phyloP scores from a whole-genome alignment of 2,797 vertebrate species.

The Heterohyrax brucei region DNA sequence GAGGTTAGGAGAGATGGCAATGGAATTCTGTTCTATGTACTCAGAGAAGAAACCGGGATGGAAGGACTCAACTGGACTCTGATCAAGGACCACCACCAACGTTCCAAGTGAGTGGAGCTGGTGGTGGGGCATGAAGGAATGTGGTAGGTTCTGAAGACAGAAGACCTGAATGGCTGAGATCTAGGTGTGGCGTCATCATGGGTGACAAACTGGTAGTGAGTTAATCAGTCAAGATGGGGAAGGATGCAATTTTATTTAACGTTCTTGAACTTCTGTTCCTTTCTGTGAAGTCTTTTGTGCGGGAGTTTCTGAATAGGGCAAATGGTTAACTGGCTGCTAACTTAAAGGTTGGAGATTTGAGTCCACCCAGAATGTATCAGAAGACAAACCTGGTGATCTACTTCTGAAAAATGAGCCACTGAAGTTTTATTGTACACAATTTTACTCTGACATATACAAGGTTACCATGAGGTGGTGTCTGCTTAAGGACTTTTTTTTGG shows the following conservation, averaged over 20 bases:
- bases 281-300: not conserved
- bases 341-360: not conserved
- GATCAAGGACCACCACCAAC: rapidly evolving
- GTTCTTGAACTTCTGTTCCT: not conserved
- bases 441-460: not conserved
- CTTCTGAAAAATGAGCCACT: not conserved
- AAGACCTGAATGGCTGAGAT: not conserved
- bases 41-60: not conserved
- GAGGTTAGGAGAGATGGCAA: not conserved
- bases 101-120: not conserved
- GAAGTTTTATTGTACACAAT: not conserved
- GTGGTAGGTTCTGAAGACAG: not conserved
- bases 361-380: not conserved
- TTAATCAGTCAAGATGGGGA: no score
- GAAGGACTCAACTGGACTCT: not conserved
- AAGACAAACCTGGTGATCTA: not conserved
- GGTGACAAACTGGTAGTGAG: not conserved
- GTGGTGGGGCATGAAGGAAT: not conserved
- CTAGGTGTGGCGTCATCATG: not conserved
- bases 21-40: not conserved
- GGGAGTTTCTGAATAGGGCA: not conserved
- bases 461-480: not conserved
- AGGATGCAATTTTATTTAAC: not conserved
- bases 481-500: not conserved
- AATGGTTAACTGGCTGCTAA: not conserved